Percentiles rank a stretch among this genome's conserved stretches.
These are phyloP conservation scores for Corythoichthys haematopterus DNA, from an alignment of 2,113 vertebrate genomes.

Conservation along the genomic window DNA sequence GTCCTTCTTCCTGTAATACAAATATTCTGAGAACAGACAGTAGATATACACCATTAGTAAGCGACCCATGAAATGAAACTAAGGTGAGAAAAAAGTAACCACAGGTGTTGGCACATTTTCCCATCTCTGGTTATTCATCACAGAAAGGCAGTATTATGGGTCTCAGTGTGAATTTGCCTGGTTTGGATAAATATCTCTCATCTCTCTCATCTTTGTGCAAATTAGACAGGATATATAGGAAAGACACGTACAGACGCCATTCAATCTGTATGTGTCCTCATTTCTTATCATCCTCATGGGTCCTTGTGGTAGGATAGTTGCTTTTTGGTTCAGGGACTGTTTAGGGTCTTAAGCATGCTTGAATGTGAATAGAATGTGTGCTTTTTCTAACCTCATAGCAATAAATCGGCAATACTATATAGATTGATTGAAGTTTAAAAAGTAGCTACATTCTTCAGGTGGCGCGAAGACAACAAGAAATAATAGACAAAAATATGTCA, in stretches of 20 bases:
- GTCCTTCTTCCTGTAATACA: constrained; percentile 3
- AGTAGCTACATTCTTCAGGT: background rate
- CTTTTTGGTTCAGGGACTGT: constrained; percentile 20
- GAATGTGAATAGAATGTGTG: constrained; percentile 21
- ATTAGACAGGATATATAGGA: constrained; percentile 36
- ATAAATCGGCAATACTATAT: background rate
- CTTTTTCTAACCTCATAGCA: background rate
- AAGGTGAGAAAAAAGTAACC: constrained; percentile 5
- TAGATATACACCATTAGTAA: constrained; percentile 16
- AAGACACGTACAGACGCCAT: constrained; percentile 22
- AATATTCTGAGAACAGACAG: constrained; percentile 11
- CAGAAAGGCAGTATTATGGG: constrained; percentile 19
- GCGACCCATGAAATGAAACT: constrained; percentile 1
- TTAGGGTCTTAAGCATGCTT: constrained; percentile 24
- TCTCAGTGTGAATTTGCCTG: constrained; percentile 25
- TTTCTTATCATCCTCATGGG: constrained; percentile 31
- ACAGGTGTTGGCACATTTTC: constrained; percentile 35
- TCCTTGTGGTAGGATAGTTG: constrained; percentile 22
- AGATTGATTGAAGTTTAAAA: background rate
- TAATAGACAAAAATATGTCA: background rate
- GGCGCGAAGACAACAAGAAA: background rate
- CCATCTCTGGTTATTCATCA: constrained; percentile 27
- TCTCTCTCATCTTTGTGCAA: constrained; percentile 14
- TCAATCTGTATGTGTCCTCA: constrained; percentile 39
- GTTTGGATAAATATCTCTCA: constrained; percentile 39